These are phyloP conservation scores for Drosophila trapezifrons DNA, from an alignment of 1,140 invertebrate species.

Conservation along the genomic window DNA sequence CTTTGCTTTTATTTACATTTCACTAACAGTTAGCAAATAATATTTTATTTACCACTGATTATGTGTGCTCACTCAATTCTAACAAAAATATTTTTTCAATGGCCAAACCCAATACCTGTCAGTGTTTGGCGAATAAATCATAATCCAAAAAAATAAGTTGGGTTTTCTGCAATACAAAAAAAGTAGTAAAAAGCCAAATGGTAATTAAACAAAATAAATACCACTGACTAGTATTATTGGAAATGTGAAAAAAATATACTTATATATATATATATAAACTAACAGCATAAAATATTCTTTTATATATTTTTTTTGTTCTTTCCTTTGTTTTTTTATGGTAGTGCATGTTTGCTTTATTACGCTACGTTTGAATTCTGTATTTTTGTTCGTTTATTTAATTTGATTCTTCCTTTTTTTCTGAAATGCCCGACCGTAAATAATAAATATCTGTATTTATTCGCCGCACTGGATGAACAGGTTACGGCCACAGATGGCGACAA, in stretches of 20 bases:
- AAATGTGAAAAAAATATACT: constrained; percentile 16
- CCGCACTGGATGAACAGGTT: constrained; percentile 87
- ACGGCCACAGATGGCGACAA: constrained; percentile 97
- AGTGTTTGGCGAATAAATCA: constrained; percentile 30
- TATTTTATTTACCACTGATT: constrained; percentile 34
- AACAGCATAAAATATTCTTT: constrained; percentile 18
- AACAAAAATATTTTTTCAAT: constrained; percentile 18
- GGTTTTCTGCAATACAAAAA: constrained; percentile 1
- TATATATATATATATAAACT: constrained; percentile 3
- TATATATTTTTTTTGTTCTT: constrained; percentile 8
- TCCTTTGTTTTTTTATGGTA: constrained; percentile 9
- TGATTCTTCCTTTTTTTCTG: constrained; percentile 3
- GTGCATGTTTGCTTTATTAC: constrained; percentile 28
- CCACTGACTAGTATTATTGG: constrained; percentile 6
- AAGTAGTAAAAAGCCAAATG: constrained; percentile 20
- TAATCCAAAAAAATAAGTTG: constrained; percentile 16
- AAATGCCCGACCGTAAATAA: constrained; percentile 24
- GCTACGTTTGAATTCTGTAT: not conserved
- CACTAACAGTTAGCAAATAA: constrained; percentile 33
- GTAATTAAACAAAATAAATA: constrained; percentile 25
- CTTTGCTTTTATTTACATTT: constrained; percentile 38
- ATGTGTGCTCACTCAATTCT: constrained; percentile 11
- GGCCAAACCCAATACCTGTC: constrained; percentile 20
- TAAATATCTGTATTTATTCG: constrained; percentile 35
- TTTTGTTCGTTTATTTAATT: constrained; percentile 23